Evolutionary conservation across 2,113 vertebrate genomes (phyloP), one percentile per base, ranked within the genome.

Genomic region (Drymodes brunneopygia): DNA sequence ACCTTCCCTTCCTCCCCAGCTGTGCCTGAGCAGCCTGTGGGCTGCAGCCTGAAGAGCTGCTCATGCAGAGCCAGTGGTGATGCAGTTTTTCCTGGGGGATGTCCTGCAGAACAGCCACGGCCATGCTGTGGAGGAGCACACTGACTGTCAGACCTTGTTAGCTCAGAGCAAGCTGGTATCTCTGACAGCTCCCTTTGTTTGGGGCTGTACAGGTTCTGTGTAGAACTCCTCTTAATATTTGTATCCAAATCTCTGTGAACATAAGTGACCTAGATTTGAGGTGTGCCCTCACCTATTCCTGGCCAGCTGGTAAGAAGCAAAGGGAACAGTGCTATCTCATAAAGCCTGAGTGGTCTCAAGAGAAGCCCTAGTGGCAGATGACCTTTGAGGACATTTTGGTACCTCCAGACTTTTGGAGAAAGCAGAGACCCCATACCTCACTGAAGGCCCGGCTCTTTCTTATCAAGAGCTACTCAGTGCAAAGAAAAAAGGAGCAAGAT

Each of bases 11-110:
- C 31, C 48, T 91, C 70, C 92, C 66, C 54, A 98, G 98, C 77
- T 98, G 64, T 98, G 98, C 79, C 90, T 98, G 40, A 98, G 98
- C 58, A 94, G 96, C 9, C 96, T 98, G 91, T 97, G 71, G 15
- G 93, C 96, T 36, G 70, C 62, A 67, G 97, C 98, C 58, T 56
- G 57, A 84, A 96, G 88, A 78, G 96, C 66, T 80, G 98, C 97
- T 83, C 98, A 94, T 6, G 97, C 95, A 7, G 98, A 98, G n/a
- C 92, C 98, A 69, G 91, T 96, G 42, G 92, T 93, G 4, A 87
- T 98, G 72, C 97, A 97, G 3, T 96, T 98, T 74, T 91, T 98
- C 25, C 81, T 98, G 97, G 98, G 98, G 83, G 98, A 98, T 50
- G 91, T 98, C 15, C 95, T 98, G 67, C 96, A 94, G 89, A 95